These are phyloP conservation scores for Ceyx cyanopectus DNA, from an alignment of 2,113 vertebrate genomes.

Conservation along the genomic window DNA sequence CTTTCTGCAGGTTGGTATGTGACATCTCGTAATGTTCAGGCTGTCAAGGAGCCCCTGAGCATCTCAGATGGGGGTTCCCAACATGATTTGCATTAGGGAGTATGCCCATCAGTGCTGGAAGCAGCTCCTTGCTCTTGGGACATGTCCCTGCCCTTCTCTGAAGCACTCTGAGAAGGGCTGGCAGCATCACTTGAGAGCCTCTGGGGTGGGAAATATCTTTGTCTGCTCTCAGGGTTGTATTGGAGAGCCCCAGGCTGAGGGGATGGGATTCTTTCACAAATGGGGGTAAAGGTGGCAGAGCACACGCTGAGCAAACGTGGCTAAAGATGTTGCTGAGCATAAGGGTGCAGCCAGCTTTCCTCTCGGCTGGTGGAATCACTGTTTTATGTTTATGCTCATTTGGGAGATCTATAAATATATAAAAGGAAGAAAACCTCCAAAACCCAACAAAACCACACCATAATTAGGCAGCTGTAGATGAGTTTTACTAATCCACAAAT, in stretches of 20 bases:
- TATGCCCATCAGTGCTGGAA: rapidly evolving
- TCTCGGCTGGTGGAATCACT: conserved; percentile 28
- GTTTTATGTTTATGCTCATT: conserved; percentile 39
- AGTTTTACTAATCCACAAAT: conserved; percentile 46
- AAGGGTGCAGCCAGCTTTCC: neutral
- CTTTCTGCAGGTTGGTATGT: neutral
- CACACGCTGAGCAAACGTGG: neutral
- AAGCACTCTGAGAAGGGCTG: neutral
- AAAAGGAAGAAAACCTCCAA: neutral
- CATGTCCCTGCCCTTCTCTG: rapidly evolving
- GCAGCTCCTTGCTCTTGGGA: neutral
- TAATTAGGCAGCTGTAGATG: conserved; percentile 41
- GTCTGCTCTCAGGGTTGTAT: rapidly evolving
- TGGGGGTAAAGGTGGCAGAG: neutral
- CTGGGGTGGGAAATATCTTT: neutral
- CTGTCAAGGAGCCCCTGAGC: neutral
- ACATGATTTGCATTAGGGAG: neutral
- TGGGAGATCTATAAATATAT: conserved; percentile 47
- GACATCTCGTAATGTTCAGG: rapidly evolving
- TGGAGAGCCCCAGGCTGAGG: neutral
- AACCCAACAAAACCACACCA: neutral
- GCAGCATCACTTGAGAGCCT: neutral
- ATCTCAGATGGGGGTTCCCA: neutral
- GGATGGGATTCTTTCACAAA: neutral
- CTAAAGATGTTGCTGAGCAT: neutral